phyloP scores from a whole-genome alignment of 2,888 invertebrate species.

The Dicyrtoma fusca region DNA sequence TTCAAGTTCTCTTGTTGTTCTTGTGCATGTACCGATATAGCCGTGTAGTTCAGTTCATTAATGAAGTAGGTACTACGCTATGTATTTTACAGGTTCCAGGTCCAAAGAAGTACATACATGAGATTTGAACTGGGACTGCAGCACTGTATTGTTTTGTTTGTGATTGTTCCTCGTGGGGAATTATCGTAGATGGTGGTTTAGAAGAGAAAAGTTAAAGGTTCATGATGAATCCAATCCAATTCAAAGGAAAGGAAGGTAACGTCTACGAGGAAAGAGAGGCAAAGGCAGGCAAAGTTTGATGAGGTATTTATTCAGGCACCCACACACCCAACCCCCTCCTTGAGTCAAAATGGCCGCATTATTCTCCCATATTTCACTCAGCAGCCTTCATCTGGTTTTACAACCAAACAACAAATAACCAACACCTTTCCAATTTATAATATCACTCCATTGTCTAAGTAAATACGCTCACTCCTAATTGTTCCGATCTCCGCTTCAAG shows the following conservation, averaged over 20 bases:
- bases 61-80: no score
- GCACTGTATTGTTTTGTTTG: no score
- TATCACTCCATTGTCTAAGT: conserved; percentile 34
- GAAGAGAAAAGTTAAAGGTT: not conserved
- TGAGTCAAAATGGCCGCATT: conserved; percentile 35
- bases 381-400: conserved; percentile 16
- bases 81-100: no score
- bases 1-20: not conserved
- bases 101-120: no score
- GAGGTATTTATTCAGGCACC: conserved; percentile 31
- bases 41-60: no score
- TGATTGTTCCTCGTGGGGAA: no score
- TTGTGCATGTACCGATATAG: not conserved
- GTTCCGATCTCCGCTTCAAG: conserved; percentile 5
- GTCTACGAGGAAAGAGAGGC: no score
- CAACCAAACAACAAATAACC: conserved; percentile 16
- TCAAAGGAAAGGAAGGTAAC: no score
- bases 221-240: no score
- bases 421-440: conserved; percentile 31
- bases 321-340: conserved; percentile 24
- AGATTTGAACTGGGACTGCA: no score
- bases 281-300: conserved; percentile 13
- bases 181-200: no score
- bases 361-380: conserved; percentile 43
- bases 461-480: conserved; percentile 40